These are phyloP conservation scores for Nysson spinosus DNA, from an alignment of 2,888 invertebrate genomes.

Conservation along the genomic window DNA sequence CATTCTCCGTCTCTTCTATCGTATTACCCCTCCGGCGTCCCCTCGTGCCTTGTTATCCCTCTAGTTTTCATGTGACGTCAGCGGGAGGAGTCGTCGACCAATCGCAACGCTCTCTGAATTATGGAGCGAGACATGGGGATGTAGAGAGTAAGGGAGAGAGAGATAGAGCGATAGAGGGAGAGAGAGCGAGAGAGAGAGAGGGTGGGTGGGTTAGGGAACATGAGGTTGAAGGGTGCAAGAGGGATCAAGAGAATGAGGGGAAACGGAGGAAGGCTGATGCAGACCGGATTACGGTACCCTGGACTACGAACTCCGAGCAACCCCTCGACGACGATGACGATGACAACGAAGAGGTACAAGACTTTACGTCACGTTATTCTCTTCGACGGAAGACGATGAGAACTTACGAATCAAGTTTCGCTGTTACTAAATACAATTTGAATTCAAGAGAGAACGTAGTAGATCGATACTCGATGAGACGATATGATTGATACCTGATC, in stretches of 20 bases:
- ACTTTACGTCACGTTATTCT: constrained; percentile 26
- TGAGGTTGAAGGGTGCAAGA: constrained; percentile 34
- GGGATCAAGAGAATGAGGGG: constrained; percentile 11
- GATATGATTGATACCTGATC: too few species aligned
- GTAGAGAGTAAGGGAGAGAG: constrained; percentile 11
- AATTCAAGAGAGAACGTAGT: neutral
- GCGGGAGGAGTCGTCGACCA: constrained; percentile 63
- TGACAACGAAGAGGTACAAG: constrained; percentile 27
- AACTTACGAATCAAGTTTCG: constrained; percentile 24
- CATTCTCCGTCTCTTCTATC: constrained; percentile 15
- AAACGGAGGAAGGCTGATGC: constrained; percentile 37
- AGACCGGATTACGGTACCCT: constrained; percentile 67
- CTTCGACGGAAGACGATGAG: constrained; percentile 11
- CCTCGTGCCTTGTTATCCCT: constrained; percentile 63
- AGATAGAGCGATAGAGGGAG: neutral
- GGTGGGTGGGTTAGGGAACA: too few species aligned
- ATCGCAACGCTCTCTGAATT: constrained; percentile 69
- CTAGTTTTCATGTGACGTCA: constrained; percentile 72
- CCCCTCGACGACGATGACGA: constrained; percentile 41
- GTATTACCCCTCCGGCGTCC: constrained; percentile 20
- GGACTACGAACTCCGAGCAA: constrained; percentile 53
- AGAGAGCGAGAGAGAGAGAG: constrained; percentile 36
- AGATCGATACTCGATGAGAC: constrained; percentile 7
- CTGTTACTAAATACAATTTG: neutral
- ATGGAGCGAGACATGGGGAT: constrained; percentile 60